Conservation (phyloP, 2,113 vertebrate genomes). For the Athene noctua region DNA sequence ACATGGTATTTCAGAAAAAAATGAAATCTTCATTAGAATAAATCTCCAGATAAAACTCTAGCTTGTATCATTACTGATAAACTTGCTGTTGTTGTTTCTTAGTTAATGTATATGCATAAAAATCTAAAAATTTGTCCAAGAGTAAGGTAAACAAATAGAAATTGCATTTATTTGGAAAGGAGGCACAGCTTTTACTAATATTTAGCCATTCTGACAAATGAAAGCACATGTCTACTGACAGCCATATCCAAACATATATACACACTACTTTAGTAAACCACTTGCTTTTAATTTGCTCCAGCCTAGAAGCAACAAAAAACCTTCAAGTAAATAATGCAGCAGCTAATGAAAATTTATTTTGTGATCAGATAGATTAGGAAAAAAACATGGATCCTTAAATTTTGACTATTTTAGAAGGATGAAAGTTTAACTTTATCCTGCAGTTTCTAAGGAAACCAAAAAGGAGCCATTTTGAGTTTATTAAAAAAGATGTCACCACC, state of each 20-base stretch:
- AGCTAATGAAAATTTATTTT: neutral
- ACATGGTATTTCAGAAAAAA: neutral
- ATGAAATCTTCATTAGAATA: neutral
- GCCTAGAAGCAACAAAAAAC: neutral
- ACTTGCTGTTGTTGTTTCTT: neutral
- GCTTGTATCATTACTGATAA: neutral
- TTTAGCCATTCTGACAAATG: neutral
- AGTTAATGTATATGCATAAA: neutral
- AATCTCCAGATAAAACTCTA: neutral
- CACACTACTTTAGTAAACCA: neutral
- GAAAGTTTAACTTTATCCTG: neutral
- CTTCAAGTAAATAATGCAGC: neutral
- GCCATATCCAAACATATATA: neutral
- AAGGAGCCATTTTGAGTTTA: neutral
- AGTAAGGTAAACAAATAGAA: neutral
- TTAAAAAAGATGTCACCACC: neutral
- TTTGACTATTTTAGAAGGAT: neutral
- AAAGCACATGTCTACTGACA: neutral
- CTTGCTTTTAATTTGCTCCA: neutral
- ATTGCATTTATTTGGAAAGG: neutral
- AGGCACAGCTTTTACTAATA: neutral
- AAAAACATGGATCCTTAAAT: neutral
- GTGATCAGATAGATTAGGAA: neutral
- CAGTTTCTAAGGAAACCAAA: neutral
- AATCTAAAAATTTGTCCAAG: neutral